Evolutionary conservation across 1,140 invertebrate genomes (phyloP).

Genomic region (Ladona fulva): DNA sequence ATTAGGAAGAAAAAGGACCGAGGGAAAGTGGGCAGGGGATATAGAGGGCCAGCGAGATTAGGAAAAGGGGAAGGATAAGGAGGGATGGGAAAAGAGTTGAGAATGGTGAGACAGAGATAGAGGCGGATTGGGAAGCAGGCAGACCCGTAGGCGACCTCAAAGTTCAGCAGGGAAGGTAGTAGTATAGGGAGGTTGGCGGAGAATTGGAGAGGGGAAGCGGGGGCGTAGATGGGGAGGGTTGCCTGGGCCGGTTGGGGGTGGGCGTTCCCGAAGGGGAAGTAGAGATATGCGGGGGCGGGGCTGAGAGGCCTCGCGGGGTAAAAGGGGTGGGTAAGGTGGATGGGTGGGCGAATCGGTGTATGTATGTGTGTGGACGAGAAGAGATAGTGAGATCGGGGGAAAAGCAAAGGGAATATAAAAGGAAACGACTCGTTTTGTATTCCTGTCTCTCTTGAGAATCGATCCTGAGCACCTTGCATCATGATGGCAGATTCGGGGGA

Average conservation of each 20-base stretch:
- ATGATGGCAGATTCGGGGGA: too few species aligned
- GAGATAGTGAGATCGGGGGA: background rate
- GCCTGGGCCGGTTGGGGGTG: background rate
- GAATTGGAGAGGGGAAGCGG: too few species aligned
- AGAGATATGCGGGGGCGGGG: constrained; percentile 14
- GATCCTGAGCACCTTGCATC: background rate
- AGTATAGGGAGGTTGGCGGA: constrained; percentile 30
- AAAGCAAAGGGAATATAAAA: background rate
- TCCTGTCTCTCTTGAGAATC: background rate
- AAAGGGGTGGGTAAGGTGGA: background rate
- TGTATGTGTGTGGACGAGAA: background rate
- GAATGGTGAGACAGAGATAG: constrained; percentile 21
- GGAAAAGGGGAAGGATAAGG: constrained; percentile 21
- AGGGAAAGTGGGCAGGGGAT: too few species aligned
- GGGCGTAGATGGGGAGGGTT: constrained; percentile 8
- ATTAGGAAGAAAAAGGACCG: constrained; percentile 10
- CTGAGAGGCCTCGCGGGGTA: background rate
- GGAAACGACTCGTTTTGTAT: background rate
- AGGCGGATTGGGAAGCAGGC: constrained; percentile 13
- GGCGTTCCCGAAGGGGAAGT: constrained; percentile 10
- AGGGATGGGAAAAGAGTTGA: constrained; percentile 19
- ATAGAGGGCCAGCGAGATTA: too few species aligned
- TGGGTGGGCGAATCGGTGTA: background rate
- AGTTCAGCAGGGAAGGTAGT: constrained; percentile 17
- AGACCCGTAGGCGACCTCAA: constrained; percentile 7